A percentile compares a stretch with the other conserved stretches of the same genome.
Conservation (phyloP, 2,797 vertebrate genomes). For the Lutjanus campechanus region DNA sequence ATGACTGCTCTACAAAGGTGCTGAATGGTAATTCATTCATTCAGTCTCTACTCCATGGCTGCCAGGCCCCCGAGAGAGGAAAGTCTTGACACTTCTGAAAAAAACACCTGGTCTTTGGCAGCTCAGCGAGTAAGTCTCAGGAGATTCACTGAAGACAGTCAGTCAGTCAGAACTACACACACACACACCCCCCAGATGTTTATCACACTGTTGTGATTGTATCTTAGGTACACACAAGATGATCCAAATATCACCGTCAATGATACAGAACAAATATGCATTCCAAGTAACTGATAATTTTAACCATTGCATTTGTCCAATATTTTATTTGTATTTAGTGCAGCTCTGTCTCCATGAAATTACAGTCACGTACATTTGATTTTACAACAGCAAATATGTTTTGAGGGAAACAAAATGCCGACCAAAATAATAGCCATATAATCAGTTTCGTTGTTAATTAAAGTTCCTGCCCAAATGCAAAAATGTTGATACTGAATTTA, state of each 20-base stretch:
- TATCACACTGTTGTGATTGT: conserved; percentile 8
- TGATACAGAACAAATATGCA: background rate
- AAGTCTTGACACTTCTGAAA: conserved; percentile 61
- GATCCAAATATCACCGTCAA: conserved; percentile 1
- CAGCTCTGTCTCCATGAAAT: too few species aligned
- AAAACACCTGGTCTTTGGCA: conserved; percentile 55
- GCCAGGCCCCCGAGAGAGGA: conserved; percentile 36
- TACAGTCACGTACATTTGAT: too few species aligned
- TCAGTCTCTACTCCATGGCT: conserved; percentile 10
- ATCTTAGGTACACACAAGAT: background rate
- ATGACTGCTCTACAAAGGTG: conserved; percentile 18
- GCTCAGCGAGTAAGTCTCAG: conserved; percentile 25
- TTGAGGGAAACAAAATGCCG: too few species aligned
- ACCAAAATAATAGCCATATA: too few species aligned
- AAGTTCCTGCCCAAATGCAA: too few species aligned
- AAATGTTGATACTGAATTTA: too few species aligned
- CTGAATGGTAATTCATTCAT: conserved; percentile 49
- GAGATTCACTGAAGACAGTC: conserved; percentile 39
- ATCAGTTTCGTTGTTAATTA: too few species aligned
- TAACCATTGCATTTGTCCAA: too few species aligned
- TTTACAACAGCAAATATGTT: too few species aligned
- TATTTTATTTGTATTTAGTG: too few species aligned
- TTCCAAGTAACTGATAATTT: background rate
- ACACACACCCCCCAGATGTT: conserved; percentile 38
- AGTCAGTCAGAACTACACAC: conserved; percentile 15